These are phyloP conservation scores for Phyllostomus discolor DNA, from an alignment of 2,113 vertebrate species.

Conservation along the genomic window DNA sequence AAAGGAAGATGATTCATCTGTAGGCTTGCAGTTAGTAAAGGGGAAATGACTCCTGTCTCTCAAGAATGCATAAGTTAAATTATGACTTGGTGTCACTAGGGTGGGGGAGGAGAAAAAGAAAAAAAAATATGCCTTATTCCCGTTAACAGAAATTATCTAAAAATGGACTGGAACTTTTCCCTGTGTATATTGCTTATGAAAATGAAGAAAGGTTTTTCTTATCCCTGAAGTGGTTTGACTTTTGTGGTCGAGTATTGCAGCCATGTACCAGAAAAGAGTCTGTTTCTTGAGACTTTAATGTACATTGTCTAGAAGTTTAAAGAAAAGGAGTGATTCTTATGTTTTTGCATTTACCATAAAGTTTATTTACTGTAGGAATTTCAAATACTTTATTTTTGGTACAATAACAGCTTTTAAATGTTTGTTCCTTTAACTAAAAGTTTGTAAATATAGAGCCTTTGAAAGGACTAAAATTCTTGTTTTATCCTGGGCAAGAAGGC, in stretches of 20 bases:
- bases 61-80: not conserved
- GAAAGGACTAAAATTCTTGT: slow-evolving; percentile 42
- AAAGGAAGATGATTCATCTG: not conserved
- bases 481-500: slow-evolving; percentile 38
- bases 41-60: not conserved
- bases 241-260: not conserved
- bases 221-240: slow-evolving; percentile 25
- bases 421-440: slow-evolving; percentile 62
- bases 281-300: slow-evolving; percentile 11
- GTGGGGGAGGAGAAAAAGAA: not conserved
- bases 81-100: not conserved
- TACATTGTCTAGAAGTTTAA: slow-evolving; percentile 45
- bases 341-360: slow-evolving; percentile 66
- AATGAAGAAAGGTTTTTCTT: slow-evolving; percentile 43
- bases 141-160: slow-evolving; percentile 21
- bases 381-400: slow-evolving; percentile 64
- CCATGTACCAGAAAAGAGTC: not conserved
- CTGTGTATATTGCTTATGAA: slow-evolving; percentile 26
- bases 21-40: not conserved
- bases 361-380: slow-evolving; percentile 66
- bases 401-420: slow-evolving; percentile 50
- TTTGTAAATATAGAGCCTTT: slow-evolving; percentile 54
- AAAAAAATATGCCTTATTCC: not conserved
- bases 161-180: slow-evolving; percentile 41
- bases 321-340: slow-evolving; percentile 44